Percentiles rank a stretch among this genome's conserved stretches.
Conservation (phyloP, 2,888 invertebrate genomes). For the Xestia xanthographa region DNA sequence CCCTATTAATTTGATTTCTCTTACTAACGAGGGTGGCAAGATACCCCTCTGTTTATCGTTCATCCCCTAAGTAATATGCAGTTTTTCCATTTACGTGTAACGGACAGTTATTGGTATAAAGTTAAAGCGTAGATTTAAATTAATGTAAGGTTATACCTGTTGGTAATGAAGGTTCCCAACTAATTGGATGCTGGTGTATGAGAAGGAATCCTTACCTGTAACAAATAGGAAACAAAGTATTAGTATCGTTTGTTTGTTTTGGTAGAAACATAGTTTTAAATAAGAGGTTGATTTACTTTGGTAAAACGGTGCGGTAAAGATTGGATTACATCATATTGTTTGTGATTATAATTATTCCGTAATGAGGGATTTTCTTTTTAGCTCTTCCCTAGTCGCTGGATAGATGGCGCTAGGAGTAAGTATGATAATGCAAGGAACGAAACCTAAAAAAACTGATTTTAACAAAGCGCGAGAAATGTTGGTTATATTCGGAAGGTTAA, state of each 20-base stretch:
- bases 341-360: background rate
- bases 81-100: slow-evolving; percentile 55
- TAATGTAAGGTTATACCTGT: slow-evolving; percentile 52
- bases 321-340: background rate
- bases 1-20: slow-evolving; percentile 62
- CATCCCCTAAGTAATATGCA: slow-evolving; percentile 64
- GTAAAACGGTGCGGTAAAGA: background rate
- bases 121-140: slow-evolving; percentile 33
- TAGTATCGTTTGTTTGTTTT: slow-evolving; percentile 21
- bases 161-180: slow-evolving; percentile 36
- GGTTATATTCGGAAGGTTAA: no score
- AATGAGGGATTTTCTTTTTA: no score
- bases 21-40: slow-evolving; percentile 55
- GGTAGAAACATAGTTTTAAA: slow-evolving; percentile 27
- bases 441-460: no score
- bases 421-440: no score
- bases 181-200: slow-evolving; percentile 34
- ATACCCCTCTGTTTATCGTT: slow-evolving; percentile 63
- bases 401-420: no score
- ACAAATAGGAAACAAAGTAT: slow-evolving; percentile 60
- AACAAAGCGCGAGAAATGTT: no score
- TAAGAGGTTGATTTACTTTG: background rate
- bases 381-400: no score
- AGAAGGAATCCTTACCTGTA: slow-evolving; percentile 68
- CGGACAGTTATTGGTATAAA: slow-evolving; percentile 39